These are phyloP conservation scores for Flabesymbios commensalis DNA, from an alignment of 2,888 invertebrate genomes.

Conservation along the genomic window DNA sequence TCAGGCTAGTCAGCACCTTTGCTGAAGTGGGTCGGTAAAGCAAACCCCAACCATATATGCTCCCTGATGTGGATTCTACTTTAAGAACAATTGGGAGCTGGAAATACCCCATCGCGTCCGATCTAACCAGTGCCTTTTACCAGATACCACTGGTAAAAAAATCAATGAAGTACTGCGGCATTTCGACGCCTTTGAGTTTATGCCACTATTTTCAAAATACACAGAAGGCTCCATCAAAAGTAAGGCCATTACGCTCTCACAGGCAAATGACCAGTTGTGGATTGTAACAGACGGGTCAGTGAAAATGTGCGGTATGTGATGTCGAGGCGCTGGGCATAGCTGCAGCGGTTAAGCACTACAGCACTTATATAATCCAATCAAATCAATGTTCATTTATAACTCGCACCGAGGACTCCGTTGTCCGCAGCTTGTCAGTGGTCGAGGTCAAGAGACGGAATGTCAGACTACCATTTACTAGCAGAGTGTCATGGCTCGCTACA, in stretches of 20 bases:
- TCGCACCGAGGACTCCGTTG: neutral
- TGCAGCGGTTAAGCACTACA: too few relatives aligned
- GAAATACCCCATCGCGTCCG: slow-evolving; percentile 25
- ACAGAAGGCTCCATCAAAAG: too few relatives aligned
- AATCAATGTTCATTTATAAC: too few relatives aligned
- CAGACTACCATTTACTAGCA: neutral
- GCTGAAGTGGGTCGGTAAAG: slow-evolving; percentile 14
- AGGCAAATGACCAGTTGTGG: too few relatives aligned
- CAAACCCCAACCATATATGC: neutral
- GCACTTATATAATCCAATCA: too few relatives aligned
- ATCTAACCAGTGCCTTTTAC: slow-evolving; percentile 9
- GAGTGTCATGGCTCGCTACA: neutral
- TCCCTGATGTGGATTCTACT: slow-evolving; percentile 18
- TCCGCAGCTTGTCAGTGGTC: neutral
- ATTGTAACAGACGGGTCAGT: too few relatives aligned
- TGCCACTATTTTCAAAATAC: too few relatives aligned
- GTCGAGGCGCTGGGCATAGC: too few relatives aligned
- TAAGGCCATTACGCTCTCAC: too few relatives aligned
- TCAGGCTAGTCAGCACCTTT: neutral
- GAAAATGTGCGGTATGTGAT: too few relatives aligned
- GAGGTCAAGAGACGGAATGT: neutral
- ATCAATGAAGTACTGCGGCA: neutral
- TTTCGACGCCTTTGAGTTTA: neutral
- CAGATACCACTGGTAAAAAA: neutral
- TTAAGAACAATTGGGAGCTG: slow-evolving; percentile 23